These are phyloP conservation scores for Drosophila anomalata DNA, from an alignment of 2,888 invertebrate genomes.

Conservation along the genomic window DNA sequence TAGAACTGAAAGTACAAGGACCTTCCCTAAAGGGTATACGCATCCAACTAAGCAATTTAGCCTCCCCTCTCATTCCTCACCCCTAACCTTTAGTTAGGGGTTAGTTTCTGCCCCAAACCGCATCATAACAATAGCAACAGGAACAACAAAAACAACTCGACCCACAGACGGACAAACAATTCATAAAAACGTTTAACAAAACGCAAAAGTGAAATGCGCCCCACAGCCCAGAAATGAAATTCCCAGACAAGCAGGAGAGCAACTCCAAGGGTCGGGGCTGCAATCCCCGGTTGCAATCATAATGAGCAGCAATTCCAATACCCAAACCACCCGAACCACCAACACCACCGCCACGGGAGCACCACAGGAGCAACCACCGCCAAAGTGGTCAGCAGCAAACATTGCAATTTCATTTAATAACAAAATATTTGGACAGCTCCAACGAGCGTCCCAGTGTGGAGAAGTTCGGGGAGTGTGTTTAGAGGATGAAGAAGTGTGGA, in stretches of 20 bases:
- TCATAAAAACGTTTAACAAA: constrained; percentile 71
- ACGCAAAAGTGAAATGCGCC: constrained; percentile 59
- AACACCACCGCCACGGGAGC: background rate
- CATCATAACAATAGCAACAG: constrained; percentile 49
- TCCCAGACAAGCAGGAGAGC: constrained; percentile 63
- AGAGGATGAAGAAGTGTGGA: background rate
- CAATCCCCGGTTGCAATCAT: constrained; percentile 44
- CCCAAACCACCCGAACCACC: constrained; percentile 10
- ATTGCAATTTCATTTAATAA: constrained; percentile 78
- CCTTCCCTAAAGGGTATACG: constrained; percentile 8
- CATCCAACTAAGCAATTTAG: constrained; percentile 16
- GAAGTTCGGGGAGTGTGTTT: constrained; percentile 1
- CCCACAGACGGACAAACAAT: constrained; percentile 38
- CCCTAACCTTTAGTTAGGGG: constrained; percentile 21
- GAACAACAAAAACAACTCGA: constrained; percentile 24
- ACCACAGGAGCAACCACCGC: constrained; percentile 32
- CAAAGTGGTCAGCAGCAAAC: constrained; percentile 68
- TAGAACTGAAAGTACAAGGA: background rate
- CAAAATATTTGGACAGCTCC: constrained; percentile 67
- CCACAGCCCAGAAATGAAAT: constrained; percentile 57
- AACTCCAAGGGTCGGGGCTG: constrained; percentile 4
- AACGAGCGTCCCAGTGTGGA: constrained; percentile 34
- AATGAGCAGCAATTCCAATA: constrained; percentile 52
- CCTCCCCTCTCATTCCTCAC: background rate
- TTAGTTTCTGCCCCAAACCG: constrained; percentile 57